Evolutionary conservation across 2,888 invertebrate genomes (phyloP), one percentile per base, ranked within the genome.

Genomic region (Meghimatium bilineatum): DNA sequence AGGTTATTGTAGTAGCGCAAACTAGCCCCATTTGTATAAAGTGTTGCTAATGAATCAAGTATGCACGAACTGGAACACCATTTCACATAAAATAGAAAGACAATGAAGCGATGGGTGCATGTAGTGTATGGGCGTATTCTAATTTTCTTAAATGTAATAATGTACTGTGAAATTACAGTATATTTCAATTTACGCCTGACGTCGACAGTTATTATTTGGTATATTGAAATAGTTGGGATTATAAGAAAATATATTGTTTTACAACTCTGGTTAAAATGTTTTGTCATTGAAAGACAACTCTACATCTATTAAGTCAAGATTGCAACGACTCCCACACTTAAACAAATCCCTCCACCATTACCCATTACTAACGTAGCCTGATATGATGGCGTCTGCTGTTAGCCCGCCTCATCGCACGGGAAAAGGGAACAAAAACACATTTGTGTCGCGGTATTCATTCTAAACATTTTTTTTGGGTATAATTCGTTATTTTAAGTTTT

Each of bases 361-460:
- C 29, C 74, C 23, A 32, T n/a, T 56, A 60, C 29, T 23, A n/a
- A n/a, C n/a, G n/a, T n/a, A 34, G 56, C 63, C 44, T 38, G 81
- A n/a, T n/a, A n/a, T n/a, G n/a, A 23, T 63, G 80, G 71, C 80
- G 76, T 76, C 76, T 67, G 67, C 78, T 78, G 67, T 36, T 69
- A 69, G 71, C 80, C 66, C 60, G 67, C 66, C 32, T n/a, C 36
- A 52, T 34, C 69, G 69, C 71, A 36, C 26, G 71, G 56, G 71
- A 80, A 69, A 80, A 80, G 80, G 80, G 80, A 69, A 80, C 52
- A 32, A 44, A 78, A 36, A 36, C 26, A 38, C 8, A 71, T 38
- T 71, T 36, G 2, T 71, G 12, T 20, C 20, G 26, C 34, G 1
- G 44, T 12, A 44, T 44, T 74, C 10, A 44, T 32, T 52, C 32